Evolutionary conservation across 2,113 vertebrate species (phyloP).

Genomic region (Pycnonotus jocosus): DNA sequence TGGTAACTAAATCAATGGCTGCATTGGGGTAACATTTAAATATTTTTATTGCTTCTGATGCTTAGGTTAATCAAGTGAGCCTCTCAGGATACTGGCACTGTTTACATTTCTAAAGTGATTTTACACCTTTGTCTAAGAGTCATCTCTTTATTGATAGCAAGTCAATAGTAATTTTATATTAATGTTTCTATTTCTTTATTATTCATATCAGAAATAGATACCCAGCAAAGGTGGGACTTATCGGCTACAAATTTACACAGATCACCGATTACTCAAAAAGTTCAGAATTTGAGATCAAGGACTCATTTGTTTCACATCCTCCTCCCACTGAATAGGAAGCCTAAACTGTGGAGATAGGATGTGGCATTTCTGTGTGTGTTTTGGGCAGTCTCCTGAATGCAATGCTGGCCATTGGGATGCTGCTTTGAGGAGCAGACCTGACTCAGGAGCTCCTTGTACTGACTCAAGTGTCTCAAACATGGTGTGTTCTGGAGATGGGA

Average conservation of each 20-base stretch:
- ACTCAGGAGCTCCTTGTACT: neutral
- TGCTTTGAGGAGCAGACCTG: neutral
- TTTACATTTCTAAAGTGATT: neutral
- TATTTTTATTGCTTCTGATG: neutral
- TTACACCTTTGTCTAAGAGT: neutral
- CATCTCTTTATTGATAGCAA: neutral
- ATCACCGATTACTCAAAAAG: neutral
- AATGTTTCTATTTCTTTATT: neutral
- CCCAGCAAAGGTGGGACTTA: neutral
- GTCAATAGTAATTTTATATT: neutral
- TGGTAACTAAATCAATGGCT: neutral
- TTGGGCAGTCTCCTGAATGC: neutral
- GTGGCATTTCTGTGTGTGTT: neutral
- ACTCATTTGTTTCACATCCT: neutral
- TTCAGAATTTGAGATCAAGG: neutral
- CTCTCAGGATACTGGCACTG: neutral
- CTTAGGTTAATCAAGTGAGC: neutral
- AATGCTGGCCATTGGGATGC: neutral
- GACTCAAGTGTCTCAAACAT: neutral
- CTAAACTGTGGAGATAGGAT: neutral
- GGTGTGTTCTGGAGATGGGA: neutral
- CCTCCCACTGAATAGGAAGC: neutral
- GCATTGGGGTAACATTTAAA: neutral
- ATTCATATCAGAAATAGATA: neutral
- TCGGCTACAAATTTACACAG: fast-evolving